Base-by-base conservation (phyloP, 2,797 vertebrate genomes). In the Coilia nasus region DNA sequence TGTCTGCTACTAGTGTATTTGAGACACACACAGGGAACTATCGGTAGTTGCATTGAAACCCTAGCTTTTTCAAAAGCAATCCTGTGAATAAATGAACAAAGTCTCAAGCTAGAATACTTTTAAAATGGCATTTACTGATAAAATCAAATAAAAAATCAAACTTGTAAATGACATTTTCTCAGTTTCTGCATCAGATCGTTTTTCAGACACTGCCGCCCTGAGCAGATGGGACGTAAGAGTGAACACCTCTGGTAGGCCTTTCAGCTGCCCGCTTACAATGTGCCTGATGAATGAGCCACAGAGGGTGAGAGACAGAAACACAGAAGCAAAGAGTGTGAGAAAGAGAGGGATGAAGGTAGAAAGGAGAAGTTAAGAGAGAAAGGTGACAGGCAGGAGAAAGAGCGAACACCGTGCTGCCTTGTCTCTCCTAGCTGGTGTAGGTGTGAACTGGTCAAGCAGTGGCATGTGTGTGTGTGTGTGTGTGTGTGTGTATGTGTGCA, bases 261-360 rank as follows among this genome's bases (percentile, higher is more conserved):
- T 62, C 21, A 25, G 67, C 60, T 19, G 25, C 41, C 47, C 62
- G 25, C 60, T 54, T 56, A 57, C 41, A 81, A n/a, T n/a, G n/a
- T 81, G 64, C 78, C 78, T 81, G 78, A 81, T 44, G 14, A 44
- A 44, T 15, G 41, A 31, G 31, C 7, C 50, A 57, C 81, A 57
- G 15, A 82, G 47, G 25, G 81, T 54, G 50, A 28, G 81, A n/a
- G 44, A 87, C 41, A 46, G 83, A 25, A 54, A 0, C 82, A 87
- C 28, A 75, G 87, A 87, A 87, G 89, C 90, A 89, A 83, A 87
- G 84, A 85, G 82, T 71, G 28, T 62, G 86, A 86, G 86, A 50
- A 41, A 81, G 83, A 87, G n/a, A 15, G 56, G 87, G 81, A 81
- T 57, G 11, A 35, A 57, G 64, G 85, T 82, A 84, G 1, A 81